These are phyloP conservation scores for Nomia melanderi DNA, from an alignment of 1,140 invertebrate genomes.

Conservation along the genomic window DNA sequence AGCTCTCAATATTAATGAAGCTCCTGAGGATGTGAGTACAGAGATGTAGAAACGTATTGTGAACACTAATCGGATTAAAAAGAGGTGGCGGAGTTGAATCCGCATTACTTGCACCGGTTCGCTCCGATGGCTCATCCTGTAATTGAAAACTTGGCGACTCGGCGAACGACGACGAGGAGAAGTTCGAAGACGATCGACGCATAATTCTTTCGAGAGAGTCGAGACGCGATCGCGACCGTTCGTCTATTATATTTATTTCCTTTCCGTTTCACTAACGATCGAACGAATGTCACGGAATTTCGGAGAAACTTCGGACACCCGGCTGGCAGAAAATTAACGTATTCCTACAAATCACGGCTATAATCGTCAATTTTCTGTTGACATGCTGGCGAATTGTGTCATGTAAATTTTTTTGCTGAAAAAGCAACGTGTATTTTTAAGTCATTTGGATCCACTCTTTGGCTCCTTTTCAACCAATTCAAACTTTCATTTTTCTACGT, in stretches of 20 bases:
- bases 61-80: slow-evolving; percentile 52
- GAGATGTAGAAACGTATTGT: slow-evolving; percentile 47
- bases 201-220: background rate
- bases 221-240: background rate
- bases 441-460: too few species aligned
- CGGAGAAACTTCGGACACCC: background rate
- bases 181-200: slow-evolving; percentile 17
- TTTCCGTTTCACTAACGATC: too few species aligned
- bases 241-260: background rate
- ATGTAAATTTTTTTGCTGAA: too few species aligned
- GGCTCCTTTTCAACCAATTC: too few species aligned
- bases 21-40: slow-evolving; percentile 22
- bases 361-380: too few species aligned
- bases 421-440: too few species aligned
- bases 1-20: slow-evolving; percentile 64
- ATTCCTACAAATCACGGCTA: too few species aligned
- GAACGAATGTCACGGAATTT: too few species aligned
- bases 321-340: too few species aligned
- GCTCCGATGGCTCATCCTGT: slow-evolving; percentile 25
- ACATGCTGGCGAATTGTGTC: too few species aligned
- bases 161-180: slow-evolving; percentile 11
- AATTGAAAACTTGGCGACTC: slow-evolving; percentile 42
- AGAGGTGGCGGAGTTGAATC: slow-evolving; percentile 35
- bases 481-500: too few species aligned
- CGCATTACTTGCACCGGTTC: slow-evolving; percentile 48